Percentiles rank a stretch among this genome's conserved stretches.
Conservation (phyloP, 2,888 invertebrate genomes). For the Phortica okadai region DNA sequence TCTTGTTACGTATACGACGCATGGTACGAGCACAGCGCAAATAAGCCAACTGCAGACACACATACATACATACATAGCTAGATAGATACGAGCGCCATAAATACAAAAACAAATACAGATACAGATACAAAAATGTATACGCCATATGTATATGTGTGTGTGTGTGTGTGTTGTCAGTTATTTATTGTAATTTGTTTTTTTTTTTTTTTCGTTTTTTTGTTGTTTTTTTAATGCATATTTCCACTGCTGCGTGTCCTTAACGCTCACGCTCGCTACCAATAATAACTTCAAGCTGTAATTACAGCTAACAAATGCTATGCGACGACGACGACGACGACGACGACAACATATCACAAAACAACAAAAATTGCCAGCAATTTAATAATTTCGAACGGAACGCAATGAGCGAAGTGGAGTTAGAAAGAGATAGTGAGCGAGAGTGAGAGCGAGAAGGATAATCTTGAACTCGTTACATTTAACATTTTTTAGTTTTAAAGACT, state of each 20-base stretch:
- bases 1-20: conserved; percentile 1
- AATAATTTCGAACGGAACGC: no score
- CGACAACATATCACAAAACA: neutral
- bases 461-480: no score
- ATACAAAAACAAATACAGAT: neutral
- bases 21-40: neutral
- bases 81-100: neutral
- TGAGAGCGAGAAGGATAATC: no score
- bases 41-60: neutral
- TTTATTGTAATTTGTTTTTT: neutral
- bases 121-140: neutral
- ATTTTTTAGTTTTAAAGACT: no score
- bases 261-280: neutral
- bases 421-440: no score
- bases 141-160: neutral
- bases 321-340: neutral
- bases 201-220: neutral
- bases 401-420: no score
- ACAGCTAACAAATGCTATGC: neutral
- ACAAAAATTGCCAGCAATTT: no score
- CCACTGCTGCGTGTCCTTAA: neutral
- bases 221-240: neutral
- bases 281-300: neutral
- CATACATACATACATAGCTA: neutral
- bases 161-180: neutral